A percentile compares a stretch with the other conserved stretches of the same genome.
phyloP scores from a whole-genome alignment of 2,797 vertebrate species.

The Hapalemur alaotrensis region DNA sequence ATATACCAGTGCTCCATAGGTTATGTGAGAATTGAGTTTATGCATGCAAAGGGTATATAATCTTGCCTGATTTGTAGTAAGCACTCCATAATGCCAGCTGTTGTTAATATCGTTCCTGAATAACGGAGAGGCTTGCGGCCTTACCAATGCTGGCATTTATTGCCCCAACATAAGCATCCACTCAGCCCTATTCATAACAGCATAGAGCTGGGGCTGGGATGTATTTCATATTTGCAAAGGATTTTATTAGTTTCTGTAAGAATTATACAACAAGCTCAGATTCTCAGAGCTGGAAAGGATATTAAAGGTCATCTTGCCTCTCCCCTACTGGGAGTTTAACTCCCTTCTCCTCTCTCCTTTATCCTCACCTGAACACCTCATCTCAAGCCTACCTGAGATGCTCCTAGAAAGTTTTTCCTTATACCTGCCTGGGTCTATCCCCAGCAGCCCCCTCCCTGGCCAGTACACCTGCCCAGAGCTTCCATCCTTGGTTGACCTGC shows the following conservation, averaged over 20 bases:
- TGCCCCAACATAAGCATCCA: not conserved
- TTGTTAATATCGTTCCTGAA: not conserved
- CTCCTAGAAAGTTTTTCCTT: not conserved
- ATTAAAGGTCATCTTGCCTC: conserved; percentile 18
- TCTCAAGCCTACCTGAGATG: not conserved
- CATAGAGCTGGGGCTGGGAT: not conserved
- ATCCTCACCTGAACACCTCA: not conserved
- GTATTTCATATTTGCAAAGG: conserved; percentile 33
- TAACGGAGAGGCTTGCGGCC: not conserved
- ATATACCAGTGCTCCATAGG: not conserved
- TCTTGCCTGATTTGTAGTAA: not conserved
- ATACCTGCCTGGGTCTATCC: not conserved
- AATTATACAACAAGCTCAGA: not conserved
- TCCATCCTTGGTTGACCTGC: not conserved
- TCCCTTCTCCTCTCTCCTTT: not conserved
- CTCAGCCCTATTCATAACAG: conserved; percentile 8
- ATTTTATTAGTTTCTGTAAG: conserved; percentile 21
- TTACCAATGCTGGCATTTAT: not conserved
- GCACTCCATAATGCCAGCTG: not conserved
- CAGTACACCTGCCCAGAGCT: not conserved
- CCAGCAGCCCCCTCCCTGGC: not conserved
- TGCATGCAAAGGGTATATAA: not conserved
- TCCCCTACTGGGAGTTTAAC: not conserved
- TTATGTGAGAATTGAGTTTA: not conserved
- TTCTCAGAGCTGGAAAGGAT: not conserved